Percentiles rank a stretch among this genome's conserved stretches.
Conservation (phyloP, 2,113 vertebrate species). For the Terrapene triunguis region DNA sequence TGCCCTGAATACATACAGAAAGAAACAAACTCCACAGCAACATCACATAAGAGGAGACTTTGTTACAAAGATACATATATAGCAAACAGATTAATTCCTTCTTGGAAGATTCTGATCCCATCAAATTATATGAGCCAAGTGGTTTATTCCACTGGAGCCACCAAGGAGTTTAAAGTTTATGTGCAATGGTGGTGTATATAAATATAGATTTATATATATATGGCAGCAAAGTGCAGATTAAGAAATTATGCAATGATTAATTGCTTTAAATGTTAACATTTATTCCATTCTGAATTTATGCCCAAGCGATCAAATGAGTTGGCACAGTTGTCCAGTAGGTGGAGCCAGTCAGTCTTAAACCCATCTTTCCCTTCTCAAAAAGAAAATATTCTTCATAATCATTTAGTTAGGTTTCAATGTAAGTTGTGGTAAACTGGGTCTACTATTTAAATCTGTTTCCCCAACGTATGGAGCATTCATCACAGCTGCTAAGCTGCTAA, state of each 20-base stretch:
- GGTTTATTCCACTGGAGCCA: neutral
- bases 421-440: neutral
- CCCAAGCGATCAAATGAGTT: rapidly evolving
- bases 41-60: too few relatives aligned
- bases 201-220: neutral
- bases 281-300: neutral
- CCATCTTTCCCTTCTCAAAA: neutral
- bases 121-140: neutral
- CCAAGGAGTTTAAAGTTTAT: neutral
- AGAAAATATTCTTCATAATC: neutral
- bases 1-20: neutral
- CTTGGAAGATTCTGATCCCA: neutral
- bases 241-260: rapidly evolving
- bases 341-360: constrained; percentile 16
- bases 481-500: neutral
- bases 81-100: neutral
- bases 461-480: rapidly evolving
- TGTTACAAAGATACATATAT: too few relatives aligned
- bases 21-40: neutral
- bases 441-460: neutral
- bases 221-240: neutral
- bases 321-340: constrained; percentile 42
- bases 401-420: neutral
- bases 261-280: neutral
- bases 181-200: neutral